Percentiles rank a stretch among this genome's conserved stretches.
These are phyloP conservation scores for Tridacna crocea DNA, from an alignment of 2,888 invertebrate species.

Conservation along the genomic window DNA sequence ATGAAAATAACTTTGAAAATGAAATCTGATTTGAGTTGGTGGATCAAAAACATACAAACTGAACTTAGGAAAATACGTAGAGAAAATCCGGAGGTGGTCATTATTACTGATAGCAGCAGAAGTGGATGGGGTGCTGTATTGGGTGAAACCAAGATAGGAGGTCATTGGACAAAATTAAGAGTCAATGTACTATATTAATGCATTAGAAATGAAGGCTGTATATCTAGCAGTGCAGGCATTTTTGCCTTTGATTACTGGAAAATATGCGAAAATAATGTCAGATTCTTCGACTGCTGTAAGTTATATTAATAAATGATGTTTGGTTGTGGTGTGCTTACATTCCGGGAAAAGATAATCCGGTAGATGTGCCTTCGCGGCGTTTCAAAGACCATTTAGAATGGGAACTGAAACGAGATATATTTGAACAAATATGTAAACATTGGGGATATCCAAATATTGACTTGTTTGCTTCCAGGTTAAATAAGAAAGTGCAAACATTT, in stretches of 20 bases:
- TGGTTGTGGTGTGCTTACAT: conserved; percentile 22
- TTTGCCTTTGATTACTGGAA: neutral
- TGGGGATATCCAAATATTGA: conserved; percentile 33
- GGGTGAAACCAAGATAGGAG: conserved; percentile 2
- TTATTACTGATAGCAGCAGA: conserved; percentile 37
- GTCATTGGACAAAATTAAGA: conserved; percentile 19
- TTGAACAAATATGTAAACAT: conserved; percentile 18
- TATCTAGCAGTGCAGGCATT: conserved; percentile 17
- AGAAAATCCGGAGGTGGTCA: neutral
- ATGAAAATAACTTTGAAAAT: conserved; percentile 19
- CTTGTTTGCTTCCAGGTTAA: conserved; percentile 43
- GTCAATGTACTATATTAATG: conserved; percentile 15
- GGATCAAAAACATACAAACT: conserved; percentile 18
- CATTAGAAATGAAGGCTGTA: conserved; percentile 23
- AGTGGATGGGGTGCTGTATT: neutral
- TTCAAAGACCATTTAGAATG: conserved; percentile 43
- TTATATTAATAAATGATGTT: conserved; percentile 24
- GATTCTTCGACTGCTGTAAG: conserved; percentile 13
- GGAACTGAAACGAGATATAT: conserved; percentile 16
- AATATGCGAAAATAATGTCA: conserved; percentile 15
- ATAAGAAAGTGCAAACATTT: conserved; percentile 29
- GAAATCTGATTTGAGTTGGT: conserved; percentile 31
- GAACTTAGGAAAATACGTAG: neutral
- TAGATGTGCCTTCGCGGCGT: conserved; percentile 15
- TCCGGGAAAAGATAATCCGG: conserved; percentile 10